phyloP scores from a whole-genome alignment of 2,888 invertebrate genomes.

The Tachina lurida region DNA sequence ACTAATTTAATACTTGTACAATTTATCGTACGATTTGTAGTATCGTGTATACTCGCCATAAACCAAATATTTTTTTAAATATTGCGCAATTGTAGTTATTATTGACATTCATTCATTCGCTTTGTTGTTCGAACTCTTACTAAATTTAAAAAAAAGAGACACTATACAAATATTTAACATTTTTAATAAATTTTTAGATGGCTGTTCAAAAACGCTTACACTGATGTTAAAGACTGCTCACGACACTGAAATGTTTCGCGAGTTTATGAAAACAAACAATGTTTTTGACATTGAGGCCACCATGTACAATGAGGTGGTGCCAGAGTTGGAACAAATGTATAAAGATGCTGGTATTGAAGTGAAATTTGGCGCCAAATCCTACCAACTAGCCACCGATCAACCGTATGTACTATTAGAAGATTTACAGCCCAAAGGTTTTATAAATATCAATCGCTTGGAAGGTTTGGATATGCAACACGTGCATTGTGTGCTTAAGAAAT shows the following conservation, averaged over 20 bases:
- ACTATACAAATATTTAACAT: too few relatives aligned
- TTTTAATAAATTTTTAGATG: conserved; percentile 49
- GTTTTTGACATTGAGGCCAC: conserved; percentile 64
- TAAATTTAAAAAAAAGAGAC: too few relatives aligned
- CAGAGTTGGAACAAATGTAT: conserved; percentile 73
- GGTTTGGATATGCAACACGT: conserved; percentile 76
- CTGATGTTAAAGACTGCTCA: conserved; percentile 77
- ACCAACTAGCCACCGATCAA: conserved; percentile 54
- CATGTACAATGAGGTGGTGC: conserved; percentile 69
- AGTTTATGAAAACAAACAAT: conserved; percentile 65
- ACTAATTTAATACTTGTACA: too few relatives aligned
- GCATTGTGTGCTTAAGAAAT: conserved; percentile 73
- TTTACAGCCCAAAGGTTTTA: conserved; percentile 74
- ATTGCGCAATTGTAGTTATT: too few relatives aligned
- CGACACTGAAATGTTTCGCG: conserved; percentile 66
- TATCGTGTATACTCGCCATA: too few relatives aligned
- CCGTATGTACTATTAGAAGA: conserved; percentile 75
- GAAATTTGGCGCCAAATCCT: conserved; percentile 66
- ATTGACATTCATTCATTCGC: too few relatives aligned
- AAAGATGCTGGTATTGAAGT: conserved; percentile 63
- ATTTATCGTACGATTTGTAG: too few relatives aligned
- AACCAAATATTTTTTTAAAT: too few relatives aligned
- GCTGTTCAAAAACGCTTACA: conserved; percentile 65
- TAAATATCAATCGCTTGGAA: conserved; percentile 74
- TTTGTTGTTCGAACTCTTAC: too few relatives aligned